Evolutionary conservation across 1,140 invertebrate species (phyloP), one percentile per base, ranked within the genome.

Genomic region (Megalopta genalis): DNA sequence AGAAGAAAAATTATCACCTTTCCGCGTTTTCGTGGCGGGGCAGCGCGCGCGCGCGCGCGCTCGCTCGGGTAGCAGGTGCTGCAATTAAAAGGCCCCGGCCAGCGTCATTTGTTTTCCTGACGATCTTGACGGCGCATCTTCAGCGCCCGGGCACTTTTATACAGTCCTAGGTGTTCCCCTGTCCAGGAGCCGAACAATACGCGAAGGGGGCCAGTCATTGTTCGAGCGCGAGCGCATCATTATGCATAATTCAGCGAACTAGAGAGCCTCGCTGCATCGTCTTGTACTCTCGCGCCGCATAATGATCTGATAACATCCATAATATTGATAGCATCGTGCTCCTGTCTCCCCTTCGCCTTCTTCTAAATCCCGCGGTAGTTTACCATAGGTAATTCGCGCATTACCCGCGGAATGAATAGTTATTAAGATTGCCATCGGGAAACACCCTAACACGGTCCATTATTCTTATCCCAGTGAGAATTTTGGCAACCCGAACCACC

Each of bases 61-160:
- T 32, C 32, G 32, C 32, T 32, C 32, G 32, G 4, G 32, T 37
- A 76, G 77, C 86, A 88, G 86, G 86, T 88, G 87, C 80, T 77
- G 88, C 88, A 90, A 90, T 90, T 90, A 90, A 90, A 90, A 88
- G 78, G 49, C 83, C 79, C 81, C 32, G 32, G 76, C 81, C 78
- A 80, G 67, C 82, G 83, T 87, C 87, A 89, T 90, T 90, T 90
- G 88, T 90, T 90, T 87, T 79, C 86, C 81, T 78, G 77, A 77
- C 69, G 85, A 88, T 88, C 87, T 89, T 75, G 86, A 87, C 84
- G 86, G 77, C 67, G 67, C 84, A 86, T 89, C 87, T 86, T 85
- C 82, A 49, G 75, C 59, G 32, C 32, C 32, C 32, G 32, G 62
- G n/a, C 76, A 79, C 80, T 89, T 88, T 89, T 88, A 87, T 88